Evolutionary conservation across 1,140 invertebrate species (phyloP).

Genomic region (Caerostris extrusa): DNA sequence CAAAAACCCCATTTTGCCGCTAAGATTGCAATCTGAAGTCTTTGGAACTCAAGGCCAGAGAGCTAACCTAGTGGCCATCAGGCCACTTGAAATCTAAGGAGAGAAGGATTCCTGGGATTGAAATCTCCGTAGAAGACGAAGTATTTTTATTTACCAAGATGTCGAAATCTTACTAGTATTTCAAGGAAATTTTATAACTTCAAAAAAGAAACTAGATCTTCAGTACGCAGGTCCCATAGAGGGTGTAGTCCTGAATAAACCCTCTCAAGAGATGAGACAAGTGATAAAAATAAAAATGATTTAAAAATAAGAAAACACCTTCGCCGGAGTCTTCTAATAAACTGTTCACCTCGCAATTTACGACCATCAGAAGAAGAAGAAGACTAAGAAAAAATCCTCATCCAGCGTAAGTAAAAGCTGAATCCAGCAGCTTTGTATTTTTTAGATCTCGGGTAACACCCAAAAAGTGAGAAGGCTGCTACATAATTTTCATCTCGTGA

Average conservation of each 20-base stretch:
- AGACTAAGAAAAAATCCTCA: neutral
- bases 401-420: neutral
- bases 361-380: neutral
- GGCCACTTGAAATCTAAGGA: too few relatives aligned
- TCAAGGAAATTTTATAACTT: too few relatives aligned
- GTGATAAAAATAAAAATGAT: constrained; percentile 21
- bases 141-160: too few relatives aligned
- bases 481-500: constrained; percentile 34
- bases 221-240: neutral
- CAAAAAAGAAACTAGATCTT: neutral
- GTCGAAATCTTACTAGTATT: too few relatives aligned
- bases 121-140: too few relatives aligned
- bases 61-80: too few relatives aligned
- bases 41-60: too few relatives aligned
- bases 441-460: constrained; percentile 19
- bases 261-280: neutral
- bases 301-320: neutral
- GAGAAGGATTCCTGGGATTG: too few relatives aligned
- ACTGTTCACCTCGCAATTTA: constrained; percentile 24
- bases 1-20: too few relatives aligned
- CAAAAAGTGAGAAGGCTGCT: neutral
- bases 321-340: neutral
- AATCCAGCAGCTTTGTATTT: constrained; percentile 1
- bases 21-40: too few relatives aligned
- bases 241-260: neutral